phyloP scores from a whole-genome alignment of 1,140 invertebrate species.

The Belonocnema kinseyi region DNA sequence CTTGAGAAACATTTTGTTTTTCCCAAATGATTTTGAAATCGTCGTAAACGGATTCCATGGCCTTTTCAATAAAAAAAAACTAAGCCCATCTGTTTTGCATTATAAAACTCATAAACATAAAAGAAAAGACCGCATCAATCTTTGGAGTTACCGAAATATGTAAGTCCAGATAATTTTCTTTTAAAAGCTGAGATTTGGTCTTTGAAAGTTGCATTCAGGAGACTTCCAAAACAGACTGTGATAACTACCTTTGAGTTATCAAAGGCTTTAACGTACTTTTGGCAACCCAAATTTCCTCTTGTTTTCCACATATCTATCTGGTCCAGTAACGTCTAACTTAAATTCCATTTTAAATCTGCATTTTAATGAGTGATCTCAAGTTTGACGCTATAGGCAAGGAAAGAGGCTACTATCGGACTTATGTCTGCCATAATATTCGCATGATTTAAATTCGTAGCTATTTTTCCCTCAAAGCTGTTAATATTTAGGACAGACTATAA shows the following conservation, averaged over 20 bases:
- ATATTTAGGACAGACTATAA: no score
- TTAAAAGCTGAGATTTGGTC: not conserved
- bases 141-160: slow-evolving; percentile 18
- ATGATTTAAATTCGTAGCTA: no score
- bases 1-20: no score
- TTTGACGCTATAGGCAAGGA: not conserved
- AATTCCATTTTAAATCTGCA: slow-evolving; percentile 34
- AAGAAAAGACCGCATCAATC: no score
- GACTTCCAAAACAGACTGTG: slow-evolving; percentile 20
- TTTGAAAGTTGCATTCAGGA: not conserved
- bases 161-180: not conserved
- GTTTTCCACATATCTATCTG: slow-evolving; percentile 34
- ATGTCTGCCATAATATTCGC: no score
- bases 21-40: no score
- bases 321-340: slow-evolving; percentile 31
- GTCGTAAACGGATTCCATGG: no score
- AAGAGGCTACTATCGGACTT: no score
- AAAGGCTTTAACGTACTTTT: slow-evolving; percentile 35
- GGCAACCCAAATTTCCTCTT: not conserved
- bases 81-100: no score
- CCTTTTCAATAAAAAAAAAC: no score
- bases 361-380: slow-evolving; percentile 24
- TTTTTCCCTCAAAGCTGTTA: no score
- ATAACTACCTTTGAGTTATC: slow-evolving; percentile 26
- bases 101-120: no score